Evolutionary conservation across 2,113 vertebrate species (phyloP).

Genomic region (Holacanthus passer): DNA sequence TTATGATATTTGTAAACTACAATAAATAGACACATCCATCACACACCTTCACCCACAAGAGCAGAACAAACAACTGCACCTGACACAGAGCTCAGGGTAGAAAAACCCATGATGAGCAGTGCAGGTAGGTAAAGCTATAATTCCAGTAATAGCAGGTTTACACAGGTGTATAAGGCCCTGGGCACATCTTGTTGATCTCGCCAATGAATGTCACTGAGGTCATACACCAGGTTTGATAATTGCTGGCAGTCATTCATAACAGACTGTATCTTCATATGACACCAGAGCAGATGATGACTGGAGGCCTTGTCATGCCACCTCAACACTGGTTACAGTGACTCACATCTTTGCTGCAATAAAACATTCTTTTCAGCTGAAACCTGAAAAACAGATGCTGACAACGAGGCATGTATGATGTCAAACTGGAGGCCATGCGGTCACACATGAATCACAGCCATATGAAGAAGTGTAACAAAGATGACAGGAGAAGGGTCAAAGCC

Average conservation of each 20-base stretch:
- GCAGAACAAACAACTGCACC: slow-evolving; percentile 11
- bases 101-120: neutral
- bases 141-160: slow-evolving; percentile 55
- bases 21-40: slow-evolving; percentile 34
- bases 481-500: slow-evolving; percentile 51
- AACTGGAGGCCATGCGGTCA: slow-evolving; percentile 16
- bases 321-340: slow-evolving; percentile 59
- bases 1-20: slow-evolving; percentile 20
- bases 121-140: slow-evolving; percentile 39
- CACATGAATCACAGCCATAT: neutral
- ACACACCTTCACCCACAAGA: neutral
- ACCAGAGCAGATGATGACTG: slow-evolving; percentile 47
- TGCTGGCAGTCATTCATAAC: slow-evolving; percentile 8
- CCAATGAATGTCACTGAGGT: slow-evolving; percentile 18
- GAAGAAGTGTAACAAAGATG: slow-evolving; percentile 15
- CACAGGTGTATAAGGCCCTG: slow-evolving; percentile 19
- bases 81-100: slow-evolving; percentile 1
- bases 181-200: neutral
- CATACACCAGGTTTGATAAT: slow-evolving; percentile 4
- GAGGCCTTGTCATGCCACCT: slow-evolving; percentile 45
- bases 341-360: slow-evolving; percentile 63
- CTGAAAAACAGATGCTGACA: slow-evolving; percentile 5
- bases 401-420: neutral
- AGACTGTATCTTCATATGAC: slow-evolving; percentile 30
- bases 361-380: slow-evolving; percentile 34